Conservation (phyloP, 2,888 invertebrate species). For the Alviniconcha strummeri region DNA sequence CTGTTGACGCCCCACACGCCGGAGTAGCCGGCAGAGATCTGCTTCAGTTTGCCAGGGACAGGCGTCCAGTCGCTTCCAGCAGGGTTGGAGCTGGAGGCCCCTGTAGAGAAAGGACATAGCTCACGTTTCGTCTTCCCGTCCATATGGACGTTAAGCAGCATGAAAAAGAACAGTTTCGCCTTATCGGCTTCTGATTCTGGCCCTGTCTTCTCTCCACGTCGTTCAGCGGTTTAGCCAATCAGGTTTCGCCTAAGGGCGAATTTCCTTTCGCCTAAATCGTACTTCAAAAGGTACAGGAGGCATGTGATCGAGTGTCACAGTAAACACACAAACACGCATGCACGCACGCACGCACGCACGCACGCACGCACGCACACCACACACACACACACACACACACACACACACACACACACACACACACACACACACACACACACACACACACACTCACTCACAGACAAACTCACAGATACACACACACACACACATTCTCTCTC, state of each 20-base stretch:
- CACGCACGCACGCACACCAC: too few species aligned
- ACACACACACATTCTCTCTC: not conserved
- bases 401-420: too few species aligned
- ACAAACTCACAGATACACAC: not conserved
- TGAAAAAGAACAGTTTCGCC: too few species aligned
- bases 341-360: constrained; percentile 9
- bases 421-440: too few species aligned
- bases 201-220: too few species aligned
- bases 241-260: too few species aligned
- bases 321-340: too few species aligned
- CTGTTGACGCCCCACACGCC: constrained; percentile 6
- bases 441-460: not conserved
- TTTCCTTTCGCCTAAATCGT: too few species aligned
- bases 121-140: too few species aligned
- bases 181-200: not conserved
- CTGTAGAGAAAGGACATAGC: not conserved
- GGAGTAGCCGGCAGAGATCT: not conserved
- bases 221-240: too few species aligned
- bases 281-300: not conserved
- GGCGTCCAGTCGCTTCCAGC: not conserved
- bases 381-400: too few species aligned
- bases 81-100: not conserved
- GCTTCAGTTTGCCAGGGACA: not conserved
- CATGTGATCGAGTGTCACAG: not conserved
- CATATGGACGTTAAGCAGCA: too few species aligned